A percentile compares a stretch with the other conserved stretches of the same genome.
These are phyloP conservation scores for Megalurothrips usitatus DNA, from an alignment of 2,888 invertebrate species.

Conservation along the genomic window DNA sequence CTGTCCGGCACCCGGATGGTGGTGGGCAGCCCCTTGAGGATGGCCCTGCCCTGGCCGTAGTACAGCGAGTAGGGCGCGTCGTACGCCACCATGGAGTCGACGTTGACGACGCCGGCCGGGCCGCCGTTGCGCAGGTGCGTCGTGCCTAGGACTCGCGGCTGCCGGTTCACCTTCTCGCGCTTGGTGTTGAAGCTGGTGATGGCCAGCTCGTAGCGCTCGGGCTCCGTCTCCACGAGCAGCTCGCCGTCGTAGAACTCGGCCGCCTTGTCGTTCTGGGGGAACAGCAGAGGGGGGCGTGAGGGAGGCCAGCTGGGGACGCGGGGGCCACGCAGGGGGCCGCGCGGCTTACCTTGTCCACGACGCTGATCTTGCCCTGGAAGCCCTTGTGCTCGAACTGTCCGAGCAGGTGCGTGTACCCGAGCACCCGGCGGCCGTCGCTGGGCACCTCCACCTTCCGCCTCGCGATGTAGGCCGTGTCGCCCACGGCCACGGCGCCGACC, in stretches of 20 bases:
- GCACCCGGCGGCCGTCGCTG: conserved; percentile 38
- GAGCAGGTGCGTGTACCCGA: conserved; percentile 56
- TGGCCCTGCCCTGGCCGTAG: conserved; percentile 75
- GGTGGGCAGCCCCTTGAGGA: conserved; percentile 65
- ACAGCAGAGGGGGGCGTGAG: too few species aligned
- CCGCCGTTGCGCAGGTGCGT: conserved; percentile 52
- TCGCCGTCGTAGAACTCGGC: conserved; percentile 62
- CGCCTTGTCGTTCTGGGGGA: conserved; percentile 51
- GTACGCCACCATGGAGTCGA: conserved; percentile 70
- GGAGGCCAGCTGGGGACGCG: too few species aligned
- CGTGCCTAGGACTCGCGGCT: conserved; percentile 52
- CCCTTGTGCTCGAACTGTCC: conserved; percentile 63
- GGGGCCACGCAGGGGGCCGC: background rate
- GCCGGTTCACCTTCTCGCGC: conserved; percentile 53
- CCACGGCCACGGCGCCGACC: conserved; percentile 63
- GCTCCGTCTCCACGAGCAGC: conserved; percentile 75
- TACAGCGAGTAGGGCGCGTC: conserved; percentile 64
- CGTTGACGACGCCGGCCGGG: conserved; percentile 52
- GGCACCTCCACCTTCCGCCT: conserved; percentile 35
- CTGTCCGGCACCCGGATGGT: conserved; percentile 58
- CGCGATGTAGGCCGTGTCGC: conserved; percentile 50
- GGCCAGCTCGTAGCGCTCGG: conserved; percentile 68
- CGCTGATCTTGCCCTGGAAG: conserved; percentile 63
- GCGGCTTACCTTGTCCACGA: conserved; percentile 55
- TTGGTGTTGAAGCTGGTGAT: conserved; percentile 57